Evolutionary conservation across 2,888 invertebrate genomes (phyloP), one percentile per base, ranked within the genome.

Genomic region (Cephus rjabovi): DNA sequence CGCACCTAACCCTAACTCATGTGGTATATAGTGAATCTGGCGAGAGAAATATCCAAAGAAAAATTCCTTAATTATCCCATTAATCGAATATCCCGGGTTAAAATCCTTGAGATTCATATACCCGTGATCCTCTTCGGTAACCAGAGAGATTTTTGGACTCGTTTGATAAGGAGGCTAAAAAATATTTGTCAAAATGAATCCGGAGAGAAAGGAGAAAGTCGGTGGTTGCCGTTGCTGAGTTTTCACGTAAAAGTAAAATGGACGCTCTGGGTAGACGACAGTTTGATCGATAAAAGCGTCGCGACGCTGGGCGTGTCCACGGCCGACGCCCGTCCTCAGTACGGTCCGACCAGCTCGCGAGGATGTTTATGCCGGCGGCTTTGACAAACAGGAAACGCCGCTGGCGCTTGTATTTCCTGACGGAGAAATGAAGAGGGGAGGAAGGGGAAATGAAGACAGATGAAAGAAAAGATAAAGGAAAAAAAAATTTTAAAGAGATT

Each of bases 281-380:
- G 77, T 85, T 84, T 89, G 89, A 89, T 89, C 89, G 89, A 89
- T 89, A 89, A 87, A 86, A 87, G 88, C 89, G 89, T 89, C 89
- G 89, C 89, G 89, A 89, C 89, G 89, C 88, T 89, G 89, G 89
- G 89, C 89, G 89, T 89, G 89, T 89, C 89, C 86, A 83, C 79
- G 81, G 81, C 85, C 81, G 81, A 85, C 85, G 83, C 85, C 85
- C 71, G 71, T 71, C 31, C 71, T 33, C 71, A 4, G 15, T 2
- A 30, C 31, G 23, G 30, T 33, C 71, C 33, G 12, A 71, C 71
- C 31, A 71, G 33, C 4, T 12, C 31, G 31, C 71, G 30, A 33
- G 71, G 31, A 31, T 33, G 33, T 71, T 71, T 71, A 71, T 71
- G 23, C 40, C 71, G 30, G 71, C 31, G 33, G 71, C 71, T 71